Evolutionary conservation across 30 jellyfish, hydroid and myxozoan genomes (phyloP).

Genomic region (Turritopsis dohrnii): DNA sequence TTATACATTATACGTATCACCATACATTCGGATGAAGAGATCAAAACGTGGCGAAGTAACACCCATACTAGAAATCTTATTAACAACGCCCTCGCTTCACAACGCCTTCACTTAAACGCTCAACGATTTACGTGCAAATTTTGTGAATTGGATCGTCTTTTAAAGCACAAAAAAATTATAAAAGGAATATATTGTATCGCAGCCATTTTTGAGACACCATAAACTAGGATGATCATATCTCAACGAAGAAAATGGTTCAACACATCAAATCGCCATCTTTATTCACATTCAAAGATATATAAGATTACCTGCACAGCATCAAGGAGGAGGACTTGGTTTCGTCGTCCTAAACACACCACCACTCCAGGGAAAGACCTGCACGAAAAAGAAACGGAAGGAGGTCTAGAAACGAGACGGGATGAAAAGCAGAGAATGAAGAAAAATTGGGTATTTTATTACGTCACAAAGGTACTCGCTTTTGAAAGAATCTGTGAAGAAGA

Average conservation of each 20-base stretch:
- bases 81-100: no score
- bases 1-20: no score
- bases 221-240: no score
- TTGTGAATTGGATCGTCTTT: no score
- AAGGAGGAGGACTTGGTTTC: background rate
- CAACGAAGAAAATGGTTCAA: background rate
- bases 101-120: no score
- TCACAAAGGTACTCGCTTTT: background rate
- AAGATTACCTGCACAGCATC: background rate
- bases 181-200: no score
- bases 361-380: conserved; percentile 28
- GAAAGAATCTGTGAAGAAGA: background rate
- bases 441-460: background rate
- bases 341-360: background rate
- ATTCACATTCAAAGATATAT: background rate
- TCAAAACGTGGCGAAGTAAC: no score
- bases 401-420: background rate
- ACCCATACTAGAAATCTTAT: no score
- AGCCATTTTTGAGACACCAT: no score
- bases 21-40: no score
- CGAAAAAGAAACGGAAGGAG: background rate
- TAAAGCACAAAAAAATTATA: no score
- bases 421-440: background rate
- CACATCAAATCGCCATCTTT: background rate
- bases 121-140: no score